These are phyloP conservation scores for Hirtodrosophila trivittata DNA, from an alignment of 2,888 invertebrate genomes.

Conservation along the genomic window DNA sequence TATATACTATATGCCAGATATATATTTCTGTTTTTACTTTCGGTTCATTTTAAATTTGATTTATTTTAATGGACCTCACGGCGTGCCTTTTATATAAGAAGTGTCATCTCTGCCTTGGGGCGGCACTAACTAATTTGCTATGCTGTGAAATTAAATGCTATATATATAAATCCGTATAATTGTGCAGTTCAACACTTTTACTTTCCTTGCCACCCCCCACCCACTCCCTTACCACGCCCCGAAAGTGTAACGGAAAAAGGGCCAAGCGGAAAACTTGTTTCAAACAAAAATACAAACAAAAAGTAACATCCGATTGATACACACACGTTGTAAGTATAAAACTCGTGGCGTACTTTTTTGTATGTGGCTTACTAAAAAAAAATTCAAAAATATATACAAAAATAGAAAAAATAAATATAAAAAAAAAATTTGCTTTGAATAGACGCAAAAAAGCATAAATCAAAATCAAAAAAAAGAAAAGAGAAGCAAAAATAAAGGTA, in stretches of 20 bases:
- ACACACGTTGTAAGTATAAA: not conserved
- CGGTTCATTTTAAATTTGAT: slow-evolving; percentile 54
- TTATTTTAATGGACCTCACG: slow-evolving; percentile 58
- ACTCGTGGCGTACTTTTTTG: slow-evolving; percentile 52
- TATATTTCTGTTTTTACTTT: slow-evolving; percentile 10
- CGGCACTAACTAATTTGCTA: slow-evolving; percentile 62
- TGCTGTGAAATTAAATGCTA: slow-evolving; percentile 40
- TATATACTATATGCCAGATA: not conserved
- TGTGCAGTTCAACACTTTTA: slow-evolving; percentile 70
- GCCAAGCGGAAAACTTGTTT: slow-evolving; percentile 46
- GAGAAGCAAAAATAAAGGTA: slow-evolving; percentile 10
- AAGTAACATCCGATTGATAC: slow-evolving; percentile 31
- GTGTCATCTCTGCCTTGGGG: slow-evolving; percentile 54
- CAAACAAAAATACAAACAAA: slow-evolving; percentile 2
- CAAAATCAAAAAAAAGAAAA: slow-evolving; percentile 29
- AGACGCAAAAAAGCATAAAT: slow-evolving; percentile 42
- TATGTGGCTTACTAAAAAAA: slow-evolving; percentile 41
- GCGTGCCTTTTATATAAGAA: slow-evolving; percentile 16
- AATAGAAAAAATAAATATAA: slow-evolving; percentile 13
- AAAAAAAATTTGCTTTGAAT: slow-evolving; percentile 48
- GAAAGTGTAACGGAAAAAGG: slow-evolving; percentile 25
- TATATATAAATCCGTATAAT: slow-evolving; percentile 62
- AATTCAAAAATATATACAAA: slow-evolving; percentile 17
- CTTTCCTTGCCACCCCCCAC: slow-evolving; percentile 39
- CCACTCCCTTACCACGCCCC: not conserved